A percentile compares a stretch with the other conserved stretches of the same genome.
Evolutionary conservation across 2,797 vertebrate genomes (phyloP).

Genomic region (Coregonus sp.): DNA sequence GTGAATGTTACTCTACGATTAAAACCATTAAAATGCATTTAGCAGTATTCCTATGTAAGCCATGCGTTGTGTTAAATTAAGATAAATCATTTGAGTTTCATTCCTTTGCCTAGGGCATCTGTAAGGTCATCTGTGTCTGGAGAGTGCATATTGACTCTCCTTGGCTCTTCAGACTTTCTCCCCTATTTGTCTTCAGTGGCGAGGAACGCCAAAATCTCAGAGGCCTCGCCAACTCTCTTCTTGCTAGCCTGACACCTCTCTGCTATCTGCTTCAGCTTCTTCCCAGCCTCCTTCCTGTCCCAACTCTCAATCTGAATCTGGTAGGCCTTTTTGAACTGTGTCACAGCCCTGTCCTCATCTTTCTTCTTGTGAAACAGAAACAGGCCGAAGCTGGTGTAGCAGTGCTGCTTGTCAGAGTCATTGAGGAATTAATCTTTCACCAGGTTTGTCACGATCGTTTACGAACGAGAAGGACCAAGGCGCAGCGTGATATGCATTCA

Average conservation of each 20-base stretch:
- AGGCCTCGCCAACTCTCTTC: constrained; percentile 26
- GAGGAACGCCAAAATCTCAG: constrained; percentile 45
- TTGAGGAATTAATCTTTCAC: constrained; percentile 17
- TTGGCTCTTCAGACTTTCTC: background rate
- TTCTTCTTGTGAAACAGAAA: constrained; percentile 42
- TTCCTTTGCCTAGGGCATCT: constrained; percentile 21
- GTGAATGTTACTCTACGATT: no score
- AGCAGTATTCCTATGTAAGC: no score
- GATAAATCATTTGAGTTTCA: constrained; percentile 17
- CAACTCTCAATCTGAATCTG: constrained; percentile 36
- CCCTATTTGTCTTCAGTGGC: constrained; percentile 13
- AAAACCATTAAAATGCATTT: no score
- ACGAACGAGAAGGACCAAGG: no score
- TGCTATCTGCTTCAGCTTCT: constrained; percentile 52
- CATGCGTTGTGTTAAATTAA: no score
- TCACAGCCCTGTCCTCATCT: background rate
- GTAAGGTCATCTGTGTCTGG: constrained; percentile 17
- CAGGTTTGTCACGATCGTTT: constrained; percentile 1
- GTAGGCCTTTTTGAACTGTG: constrained; percentile 54
- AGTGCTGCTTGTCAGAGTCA: constrained; percentile 36
- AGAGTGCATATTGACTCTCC: background rate
- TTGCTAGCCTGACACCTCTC: constrained; percentile 14
- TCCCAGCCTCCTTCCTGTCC: constrained; percentile 28
- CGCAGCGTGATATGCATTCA: no score
- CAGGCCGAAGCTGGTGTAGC: constrained; percentile 26